Percentiles rank a stretch among this genome's conserved stretches.
These are phyloP conservation scores for Limnodromus scolopaceus DNA, from an alignment of 2,797 vertebrate species.

Conservation along the genomic window DNA sequence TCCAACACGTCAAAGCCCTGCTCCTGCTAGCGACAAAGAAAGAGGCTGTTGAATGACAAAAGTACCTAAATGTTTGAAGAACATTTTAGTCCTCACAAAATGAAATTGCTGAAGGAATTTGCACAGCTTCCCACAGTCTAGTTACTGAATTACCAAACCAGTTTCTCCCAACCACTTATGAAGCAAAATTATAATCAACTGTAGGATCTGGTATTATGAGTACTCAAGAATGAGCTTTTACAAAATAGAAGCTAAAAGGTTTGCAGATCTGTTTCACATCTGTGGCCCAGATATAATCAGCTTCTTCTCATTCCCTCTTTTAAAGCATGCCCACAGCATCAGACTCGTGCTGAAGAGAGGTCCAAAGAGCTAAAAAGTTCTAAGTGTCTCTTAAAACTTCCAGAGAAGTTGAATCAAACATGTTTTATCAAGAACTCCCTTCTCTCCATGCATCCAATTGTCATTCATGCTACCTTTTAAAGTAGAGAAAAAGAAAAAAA, in stretches of 20 bases:
- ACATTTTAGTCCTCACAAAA: background rate
- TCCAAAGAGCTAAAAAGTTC: background rate
- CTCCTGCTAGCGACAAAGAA: background rate
- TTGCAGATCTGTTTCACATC: conserved; percentile 37
- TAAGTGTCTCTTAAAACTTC: background rate
- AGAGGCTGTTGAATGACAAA: background rate
- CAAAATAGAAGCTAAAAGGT: conserved; percentile 42
- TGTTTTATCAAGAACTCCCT: background rate
- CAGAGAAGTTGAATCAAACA: background rate
- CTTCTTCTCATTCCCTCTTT: background rate
- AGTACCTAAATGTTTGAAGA: background rate
- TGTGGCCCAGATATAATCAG: conserved; percentile 16
- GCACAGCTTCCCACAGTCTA: conserved; percentile 36
- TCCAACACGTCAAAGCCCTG: background rate
- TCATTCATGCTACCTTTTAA: background rate
- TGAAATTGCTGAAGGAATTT: background rate
- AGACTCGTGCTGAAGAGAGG: background rate
- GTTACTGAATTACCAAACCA: conserved; percentile 61
- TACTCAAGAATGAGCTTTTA: conserved; percentile 28
- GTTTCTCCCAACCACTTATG: conserved; percentile 33
- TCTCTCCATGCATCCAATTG: background rate
- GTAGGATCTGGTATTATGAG: conserved; percentile 29
- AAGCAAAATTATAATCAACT: conserved; percentile 45
- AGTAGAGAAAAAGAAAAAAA: background rate
- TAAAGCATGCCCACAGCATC: background rate